phyloP scores from a whole-genome alignment of 64 coral and sea anemone species.

The Montipora cactus region DNA sequence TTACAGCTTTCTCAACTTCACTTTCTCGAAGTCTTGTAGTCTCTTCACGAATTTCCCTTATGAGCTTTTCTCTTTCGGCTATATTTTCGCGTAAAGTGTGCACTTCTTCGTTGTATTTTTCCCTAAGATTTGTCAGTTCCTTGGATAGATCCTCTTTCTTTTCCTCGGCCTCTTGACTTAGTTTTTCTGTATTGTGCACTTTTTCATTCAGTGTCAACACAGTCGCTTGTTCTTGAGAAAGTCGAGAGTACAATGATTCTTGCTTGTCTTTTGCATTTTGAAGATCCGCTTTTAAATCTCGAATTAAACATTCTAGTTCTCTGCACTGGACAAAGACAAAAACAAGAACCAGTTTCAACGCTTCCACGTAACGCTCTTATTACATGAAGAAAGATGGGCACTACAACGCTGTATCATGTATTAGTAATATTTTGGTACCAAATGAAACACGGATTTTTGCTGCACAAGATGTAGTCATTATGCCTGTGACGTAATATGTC shows the following conservation, averaged over 20 bases:
- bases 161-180: conserved; percentile 33
- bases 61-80: neutral
- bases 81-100: neutral
- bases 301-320: conserved; percentile 37
- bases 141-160: conserved; percentile 28
- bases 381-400: too few relatives aligned
- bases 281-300: conserved; percentile 64
- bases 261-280: conserved; percentile 69
- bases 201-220: conserved; percentile 71
- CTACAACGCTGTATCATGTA: too few relatives aligned
- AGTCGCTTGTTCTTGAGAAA: conserved; percentile 91
- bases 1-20: conserved; percentile 55
- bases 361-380: neutral
- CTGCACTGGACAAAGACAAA: conserved; percentile 27
- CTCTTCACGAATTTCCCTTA: conserved; percentile 42
- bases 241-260: conserved; percentile 29
- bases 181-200: conserved; percentile 39
- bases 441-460: too few relatives aligned
- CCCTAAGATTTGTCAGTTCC: conserved; percentile 19
- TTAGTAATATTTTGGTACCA: too few relatives aligned
- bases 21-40: conserved; percentile 19
- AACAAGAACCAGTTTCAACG: neutral
- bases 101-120: neutral
- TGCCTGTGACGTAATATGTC: too few relatives aligned
- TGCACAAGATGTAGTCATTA: too few relatives aligned